Conservation (phyloP, 2,888 invertebrate species). For the Cyrtodaria siliqua region DNA sequence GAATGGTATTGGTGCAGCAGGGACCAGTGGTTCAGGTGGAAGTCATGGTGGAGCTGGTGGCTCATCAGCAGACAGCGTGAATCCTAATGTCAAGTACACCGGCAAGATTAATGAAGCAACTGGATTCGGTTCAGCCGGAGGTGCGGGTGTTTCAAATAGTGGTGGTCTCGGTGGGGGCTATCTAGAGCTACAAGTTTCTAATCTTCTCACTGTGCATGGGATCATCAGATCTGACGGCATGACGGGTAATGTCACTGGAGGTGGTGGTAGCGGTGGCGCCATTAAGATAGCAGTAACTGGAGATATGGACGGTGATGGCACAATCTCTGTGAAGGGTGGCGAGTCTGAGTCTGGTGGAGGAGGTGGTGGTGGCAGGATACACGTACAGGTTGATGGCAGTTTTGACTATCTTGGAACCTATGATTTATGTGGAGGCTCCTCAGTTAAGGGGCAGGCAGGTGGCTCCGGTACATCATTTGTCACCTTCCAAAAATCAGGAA, state of each 20-base stretch:
- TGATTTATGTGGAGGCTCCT: conserved; percentile 65
- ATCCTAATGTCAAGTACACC: conserved; percentile 38
- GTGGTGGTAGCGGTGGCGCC: conserved; percentile 74
- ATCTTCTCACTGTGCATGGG: conserved; percentile 64
- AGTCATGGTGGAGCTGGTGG: conserved; percentile 77
- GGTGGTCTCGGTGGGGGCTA: conserved; percentile 70
- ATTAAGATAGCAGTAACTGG: conserved; percentile 40
- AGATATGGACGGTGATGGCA: conserved; percentile 64
- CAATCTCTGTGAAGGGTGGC: conserved; percentile 66
- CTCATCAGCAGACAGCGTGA: conserved; percentile 26
- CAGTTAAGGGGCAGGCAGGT: conserved; percentile 58
- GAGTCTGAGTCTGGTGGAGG: conserved; percentile 62
- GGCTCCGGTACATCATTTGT: conserved; percentile 73
- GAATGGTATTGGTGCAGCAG: conserved; percentile 53
- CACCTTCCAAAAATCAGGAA: conserved; percentile 27
- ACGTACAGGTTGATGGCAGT: conserved; percentile 44
- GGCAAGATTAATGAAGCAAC: conserved; percentile 51
- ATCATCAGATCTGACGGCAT: conserved; percentile 66
- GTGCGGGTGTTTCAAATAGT: conserved; percentile 42
- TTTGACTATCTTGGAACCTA: conserved; percentile 69
- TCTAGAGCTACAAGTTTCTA: conserved; percentile 41
- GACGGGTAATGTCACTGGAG: conserved; percentile 52
- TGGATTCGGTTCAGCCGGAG: conserved; percentile 66
- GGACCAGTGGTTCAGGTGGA: conserved; percentile 66
- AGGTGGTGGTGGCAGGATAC: conserved; percentile 75